phyloP scores from a whole-genome alignment of 2,888 invertebrate genomes.

The Polia nebulosa region DNA sequence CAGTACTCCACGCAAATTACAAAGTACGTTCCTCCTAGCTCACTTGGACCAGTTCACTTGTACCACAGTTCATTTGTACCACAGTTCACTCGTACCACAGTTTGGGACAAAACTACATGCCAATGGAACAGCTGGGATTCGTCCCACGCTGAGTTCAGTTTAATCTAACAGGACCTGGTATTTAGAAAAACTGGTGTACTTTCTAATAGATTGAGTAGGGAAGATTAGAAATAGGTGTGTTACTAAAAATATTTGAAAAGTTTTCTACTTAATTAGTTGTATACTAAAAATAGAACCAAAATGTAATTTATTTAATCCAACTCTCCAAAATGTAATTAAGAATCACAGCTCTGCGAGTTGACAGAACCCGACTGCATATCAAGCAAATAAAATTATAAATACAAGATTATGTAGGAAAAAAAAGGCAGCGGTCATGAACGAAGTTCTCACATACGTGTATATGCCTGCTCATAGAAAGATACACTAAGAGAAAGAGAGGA shows the following conservation, averaged over 20 bases:
- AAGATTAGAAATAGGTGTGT: background rate
- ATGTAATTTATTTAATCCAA: background rate
- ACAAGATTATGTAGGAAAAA: background rate
- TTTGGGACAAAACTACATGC: slow-evolving; percentile 47
- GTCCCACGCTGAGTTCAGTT: slow-evolving; percentile 28
- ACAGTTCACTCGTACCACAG: slow-evolving; percentile 5
- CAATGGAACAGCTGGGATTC: slow-evolving; percentile 39
- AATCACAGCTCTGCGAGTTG: background rate
- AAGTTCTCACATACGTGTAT: no score
- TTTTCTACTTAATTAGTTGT: background rate
- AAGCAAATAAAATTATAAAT: no score
- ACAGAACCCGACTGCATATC: no score
- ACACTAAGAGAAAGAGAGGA: no score
- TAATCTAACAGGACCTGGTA: slow-evolving; percentile 9
- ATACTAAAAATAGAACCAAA: background rate
- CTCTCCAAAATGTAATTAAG: background rate
- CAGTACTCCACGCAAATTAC: slow-evolving; percentile 45
- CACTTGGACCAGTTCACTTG: background rate
- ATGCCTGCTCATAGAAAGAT: no score
- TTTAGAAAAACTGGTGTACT: background rate
- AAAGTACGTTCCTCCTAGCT: slow-evolving; percentile 14
- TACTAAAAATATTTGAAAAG: background rate
- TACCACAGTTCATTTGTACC: slow-evolving; percentile 15
- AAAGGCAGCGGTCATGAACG: no score
- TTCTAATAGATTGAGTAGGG: background rate